A percentile compares a stretch with the other conserved stretches of the same genome.
These are phyloP conservation scores for Hyppa rectilinea DNA, from an alignment of 2,888 invertebrate genomes.

Conservation along the genomic window DNA sequence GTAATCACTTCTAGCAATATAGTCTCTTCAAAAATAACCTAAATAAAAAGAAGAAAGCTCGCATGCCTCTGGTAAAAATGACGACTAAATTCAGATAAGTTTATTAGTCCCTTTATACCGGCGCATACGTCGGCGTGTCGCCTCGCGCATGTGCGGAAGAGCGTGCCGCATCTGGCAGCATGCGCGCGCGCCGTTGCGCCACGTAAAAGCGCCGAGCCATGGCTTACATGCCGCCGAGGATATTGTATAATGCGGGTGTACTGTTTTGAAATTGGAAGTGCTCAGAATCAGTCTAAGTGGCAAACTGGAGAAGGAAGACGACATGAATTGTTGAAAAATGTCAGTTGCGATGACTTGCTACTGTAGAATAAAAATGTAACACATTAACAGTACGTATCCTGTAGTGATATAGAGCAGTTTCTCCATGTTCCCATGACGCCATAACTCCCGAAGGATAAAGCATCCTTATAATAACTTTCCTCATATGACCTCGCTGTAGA, in stretches of 20 bases:
- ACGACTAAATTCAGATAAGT: not conserved
- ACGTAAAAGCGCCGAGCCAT: slow-evolving; percentile 42
- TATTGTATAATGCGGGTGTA: slow-evolving; percentile 34
- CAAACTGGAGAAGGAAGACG: slow-evolving; percentile 4
- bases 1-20: not conserved
- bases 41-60: not conserved
- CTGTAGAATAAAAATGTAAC: not conserved
- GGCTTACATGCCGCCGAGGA: slow-evolving; percentile 55
- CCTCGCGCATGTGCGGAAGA: slow-evolving; percentile 64
- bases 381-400: not conserved
- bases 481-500: not conserved
- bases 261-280: slow-evolving; percentile 17
- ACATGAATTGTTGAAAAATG: not conserved
- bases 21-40: not conserved
- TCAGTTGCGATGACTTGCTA: not conserved
- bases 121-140: slow-evolving; percentile 33
- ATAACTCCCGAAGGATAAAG: slow-evolving; percentile 22
- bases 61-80: not conserved
- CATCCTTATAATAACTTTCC: not conserved
- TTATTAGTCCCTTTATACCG: slow-evolving; percentile 10
- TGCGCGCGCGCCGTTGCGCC: slow-evolving; percentile 55
- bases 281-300: slow-evolving; percentile 26
- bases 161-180: slow-evolving; percentile 78
- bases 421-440: not conserved
- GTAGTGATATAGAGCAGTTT: not conserved